phyloP scores from a whole-genome alignment of 2,888 invertebrate species.

The Gandaritis pyraliata region DNA sequence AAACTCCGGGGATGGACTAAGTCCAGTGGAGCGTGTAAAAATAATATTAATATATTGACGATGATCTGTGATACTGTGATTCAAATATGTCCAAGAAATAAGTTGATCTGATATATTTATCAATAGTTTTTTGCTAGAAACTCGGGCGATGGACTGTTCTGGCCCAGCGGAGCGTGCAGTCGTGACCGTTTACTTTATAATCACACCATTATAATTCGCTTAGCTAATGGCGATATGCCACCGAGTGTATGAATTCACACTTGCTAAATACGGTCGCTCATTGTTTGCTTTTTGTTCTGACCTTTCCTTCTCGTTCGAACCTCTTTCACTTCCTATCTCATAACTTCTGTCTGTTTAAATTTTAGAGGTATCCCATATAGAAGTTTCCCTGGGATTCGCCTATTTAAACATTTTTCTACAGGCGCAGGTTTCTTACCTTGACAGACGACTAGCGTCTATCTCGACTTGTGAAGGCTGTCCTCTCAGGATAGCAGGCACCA shows the following conservation, averaged over 20 bases:
- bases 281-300: too few relatives aligned
- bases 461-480: conserved; percentile 71
- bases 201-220: conserved; percentile 34
- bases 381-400: too few relatives aligned
- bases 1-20: conserved; percentile 82
- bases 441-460: conserved; percentile 71
- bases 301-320: too few relatives aligned
- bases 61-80: not conserved
- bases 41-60: not conserved
- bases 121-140: conserved; percentile 69
- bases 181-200: conserved; percentile 37
- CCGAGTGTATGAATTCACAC: conserved; percentile 15
- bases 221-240: conserved; percentile 26
- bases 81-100: too few relatives aligned
- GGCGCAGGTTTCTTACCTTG: conserved; percentile 60
- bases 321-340: too few relatives aligned
- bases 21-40: conserved; percentile 37
- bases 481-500: conserved; percentile 81
- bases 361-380: too few relatives aligned
- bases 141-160: conserved; percentile 80
- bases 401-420: not conserved
- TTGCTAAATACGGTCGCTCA: conserved; percentile 1
- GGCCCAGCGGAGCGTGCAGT: conserved; percentile 42
- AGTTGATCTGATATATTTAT: not conserved
- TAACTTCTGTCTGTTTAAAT: too few relatives aligned